Conservation (phyloP, 2,113 vertebrate species). For the Brienomyrus brachyistius region DNA sequence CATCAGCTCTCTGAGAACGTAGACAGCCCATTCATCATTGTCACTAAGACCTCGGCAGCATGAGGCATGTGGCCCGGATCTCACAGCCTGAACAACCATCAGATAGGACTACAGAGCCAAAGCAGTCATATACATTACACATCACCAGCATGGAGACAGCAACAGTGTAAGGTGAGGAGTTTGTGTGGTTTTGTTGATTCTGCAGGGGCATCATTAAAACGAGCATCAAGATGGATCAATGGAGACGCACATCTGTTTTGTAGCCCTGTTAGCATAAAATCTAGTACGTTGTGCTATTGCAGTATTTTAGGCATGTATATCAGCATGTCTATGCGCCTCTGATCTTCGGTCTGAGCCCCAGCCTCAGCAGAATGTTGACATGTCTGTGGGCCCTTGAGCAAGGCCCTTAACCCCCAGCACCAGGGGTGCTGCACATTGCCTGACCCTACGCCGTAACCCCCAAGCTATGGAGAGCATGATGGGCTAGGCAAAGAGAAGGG, state of each 20-base stretch:
- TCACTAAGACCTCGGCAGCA: constrained; percentile 28
- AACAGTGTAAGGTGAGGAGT: background rate
- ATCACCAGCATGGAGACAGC: background rate
- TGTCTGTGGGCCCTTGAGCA: background rate
- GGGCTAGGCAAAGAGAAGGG: background rate
- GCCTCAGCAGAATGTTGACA: background rate
- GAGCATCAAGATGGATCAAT: background rate
- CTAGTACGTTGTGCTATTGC: background rate
- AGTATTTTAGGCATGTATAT: background rate
- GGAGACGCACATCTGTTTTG: background rate
- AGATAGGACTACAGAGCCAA: background rate
- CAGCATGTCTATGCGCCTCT: background rate
- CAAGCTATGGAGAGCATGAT: background rate
- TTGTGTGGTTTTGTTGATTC: background rate
- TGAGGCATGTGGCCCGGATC: constrained; percentile 5
- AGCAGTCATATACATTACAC: background rate
- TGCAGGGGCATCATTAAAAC: background rate
- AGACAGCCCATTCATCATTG: constrained; percentile 26
- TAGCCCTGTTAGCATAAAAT: background rate
- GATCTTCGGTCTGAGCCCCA: background rate
- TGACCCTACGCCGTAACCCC: background rate
- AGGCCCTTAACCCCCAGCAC: background rate
- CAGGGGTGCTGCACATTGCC: background rate
- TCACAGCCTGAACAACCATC: constrained; percentile 22
- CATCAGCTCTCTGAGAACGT: constrained; percentile 34